A percentile compares a stretch with the other conserved stretches of the same genome.
Evolutionary conservation across 2,888 invertebrate species (phyloP).

Genomic region (Epiblema foenella): DNA sequence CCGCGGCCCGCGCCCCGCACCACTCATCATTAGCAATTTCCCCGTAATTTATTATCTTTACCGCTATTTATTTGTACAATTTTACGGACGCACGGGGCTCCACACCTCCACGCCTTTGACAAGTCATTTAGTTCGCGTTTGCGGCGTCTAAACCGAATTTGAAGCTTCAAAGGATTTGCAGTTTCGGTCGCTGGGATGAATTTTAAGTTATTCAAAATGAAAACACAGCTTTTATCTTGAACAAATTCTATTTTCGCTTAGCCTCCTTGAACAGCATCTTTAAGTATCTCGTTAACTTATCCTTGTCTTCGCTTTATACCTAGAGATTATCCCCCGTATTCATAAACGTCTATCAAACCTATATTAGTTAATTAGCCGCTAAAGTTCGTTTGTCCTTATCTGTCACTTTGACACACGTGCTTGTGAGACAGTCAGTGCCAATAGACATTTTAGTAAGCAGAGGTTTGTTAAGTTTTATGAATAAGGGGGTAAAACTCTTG

Average conservation of each 20-base stretch:
- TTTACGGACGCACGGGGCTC: conserved; percentile 70
- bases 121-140: conserved; percentile 46
- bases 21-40: conserved; percentile 85
- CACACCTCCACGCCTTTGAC: conserved; percentile 55
- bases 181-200: conserved; percentile 22
- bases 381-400: too few species aligned
- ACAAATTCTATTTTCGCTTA: background rate
- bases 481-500: too few species aligned
- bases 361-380: too few species aligned
- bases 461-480: too few species aligned
- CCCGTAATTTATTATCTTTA: conserved; percentile 84
- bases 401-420: too few species aligned
- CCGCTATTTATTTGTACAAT: conserved; percentile 83
- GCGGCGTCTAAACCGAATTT: conserved; percentile 35
- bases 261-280: background rate
- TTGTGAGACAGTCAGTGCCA: too few species aligned
- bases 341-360: too few species aligned
- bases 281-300: background rate
- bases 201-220: conserved; percentile 26
- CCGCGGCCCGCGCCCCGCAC: conserved; percentile 73
- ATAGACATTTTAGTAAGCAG: too few species aligned
- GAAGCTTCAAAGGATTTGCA: conserved; percentile 38
- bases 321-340: too few species aligned
- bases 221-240: conserved; percentile 7
- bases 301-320: background rate